phyloP scores from a whole-genome alignment of 2,888 invertebrate species.

The Anticlea derivata region DNA sequence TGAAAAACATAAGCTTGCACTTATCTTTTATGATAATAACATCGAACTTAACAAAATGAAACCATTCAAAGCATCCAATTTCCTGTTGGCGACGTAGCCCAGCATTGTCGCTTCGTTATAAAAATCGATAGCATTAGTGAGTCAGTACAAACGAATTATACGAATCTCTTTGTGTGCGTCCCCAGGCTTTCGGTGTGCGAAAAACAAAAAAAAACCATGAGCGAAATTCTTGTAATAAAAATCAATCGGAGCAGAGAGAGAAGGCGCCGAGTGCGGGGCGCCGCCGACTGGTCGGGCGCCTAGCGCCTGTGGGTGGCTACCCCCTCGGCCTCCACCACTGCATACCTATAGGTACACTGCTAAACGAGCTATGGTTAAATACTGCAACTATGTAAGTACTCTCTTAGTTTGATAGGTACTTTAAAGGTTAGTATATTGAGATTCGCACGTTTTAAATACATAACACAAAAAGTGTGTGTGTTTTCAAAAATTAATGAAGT shows the following conservation, averaged over 20 bases:
- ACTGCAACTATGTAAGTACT: slow-evolving; percentile 58
- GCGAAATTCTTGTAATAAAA: slow-evolving; percentile 84
- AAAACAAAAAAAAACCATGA: slow-evolving; percentile 80
- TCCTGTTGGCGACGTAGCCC: slow-evolving; percentile 38
- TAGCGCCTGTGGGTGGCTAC: slow-evolving; percentile 52
- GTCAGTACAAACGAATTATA: slow-evolving; percentile 83
- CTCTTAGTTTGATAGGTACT: slow-evolving; percentile 7
- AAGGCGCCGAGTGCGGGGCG: slow-evolving; percentile 76
- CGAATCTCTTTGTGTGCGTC: slow-evolving; percentile 77
- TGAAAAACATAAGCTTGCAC: too few species aligned
- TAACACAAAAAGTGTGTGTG: too few species aligned
- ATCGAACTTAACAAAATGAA: background rate
- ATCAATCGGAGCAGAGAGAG: slow-evolving; percentile 84
- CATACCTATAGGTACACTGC: slow-evolving; percentile 50
- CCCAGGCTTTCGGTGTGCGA: slow-evolving; percentile 68
- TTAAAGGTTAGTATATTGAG: too few species aligned
- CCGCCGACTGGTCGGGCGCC: slow-evolving; percentile 75
- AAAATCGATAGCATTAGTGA: slow-evolving; percentile 84
- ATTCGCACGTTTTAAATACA: too few species aligned
- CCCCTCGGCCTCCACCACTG: slow-evolving; percentile 43
- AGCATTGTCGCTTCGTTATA: slow-evolving; percentile 73
- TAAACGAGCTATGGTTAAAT: slow-evolving; percentile 43
- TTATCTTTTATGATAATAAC: too few species aligned
- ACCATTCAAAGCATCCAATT: slow-evolving; percentile 35
- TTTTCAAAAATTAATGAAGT: too few species aligned